These are phyloP conservation scores for Rhea pennata DNA, from an alignment of 2,113 vertebrate genomes.

Conservation along the genomic window DNA sequence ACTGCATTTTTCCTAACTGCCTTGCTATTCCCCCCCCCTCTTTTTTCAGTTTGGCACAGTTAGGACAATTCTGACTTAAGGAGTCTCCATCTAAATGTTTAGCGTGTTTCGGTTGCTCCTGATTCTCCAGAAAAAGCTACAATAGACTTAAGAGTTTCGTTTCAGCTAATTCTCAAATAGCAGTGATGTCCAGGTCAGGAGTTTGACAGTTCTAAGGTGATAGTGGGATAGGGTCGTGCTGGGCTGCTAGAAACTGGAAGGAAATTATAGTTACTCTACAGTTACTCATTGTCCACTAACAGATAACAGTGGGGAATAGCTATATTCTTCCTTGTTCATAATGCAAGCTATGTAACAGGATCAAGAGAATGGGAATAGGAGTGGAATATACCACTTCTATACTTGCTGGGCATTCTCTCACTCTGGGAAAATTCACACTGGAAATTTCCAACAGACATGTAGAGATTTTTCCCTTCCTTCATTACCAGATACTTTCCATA, in stretches of 20 bases:
- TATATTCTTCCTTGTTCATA: not conserved
- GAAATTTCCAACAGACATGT: not conserved
- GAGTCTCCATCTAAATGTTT: conserved; percentile 27
- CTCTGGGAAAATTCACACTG: not conserved
- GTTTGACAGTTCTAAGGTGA: conserved; percentile 15
- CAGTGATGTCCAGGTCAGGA: conserved; percentile 50
- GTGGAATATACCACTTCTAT: not conserved
- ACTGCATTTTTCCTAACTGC: not conserved
- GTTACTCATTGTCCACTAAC: not conserved
- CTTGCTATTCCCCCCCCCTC: not conserved
- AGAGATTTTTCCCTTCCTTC: not conserved
- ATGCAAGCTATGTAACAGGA: not conserved
- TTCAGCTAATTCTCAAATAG: conserved; percentile 41
- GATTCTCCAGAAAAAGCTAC: conserved; percentile 13
- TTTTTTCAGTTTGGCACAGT: not conserved
- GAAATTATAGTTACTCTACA: not conserved
- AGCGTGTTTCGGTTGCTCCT: not conserved
- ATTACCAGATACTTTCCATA: not conserved
- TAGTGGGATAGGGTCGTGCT: not conserved
- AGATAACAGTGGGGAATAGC: not conserved
- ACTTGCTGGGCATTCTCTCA: not conserved
- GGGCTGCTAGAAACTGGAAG: not conserved
- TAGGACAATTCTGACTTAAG: not conserved
- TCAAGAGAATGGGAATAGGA: not conserved
- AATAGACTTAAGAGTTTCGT: not conserved